phyloP scores from a whole-genome alignment of 2,797 vertebrate species.

The Nyctalus aviator region DNA sequence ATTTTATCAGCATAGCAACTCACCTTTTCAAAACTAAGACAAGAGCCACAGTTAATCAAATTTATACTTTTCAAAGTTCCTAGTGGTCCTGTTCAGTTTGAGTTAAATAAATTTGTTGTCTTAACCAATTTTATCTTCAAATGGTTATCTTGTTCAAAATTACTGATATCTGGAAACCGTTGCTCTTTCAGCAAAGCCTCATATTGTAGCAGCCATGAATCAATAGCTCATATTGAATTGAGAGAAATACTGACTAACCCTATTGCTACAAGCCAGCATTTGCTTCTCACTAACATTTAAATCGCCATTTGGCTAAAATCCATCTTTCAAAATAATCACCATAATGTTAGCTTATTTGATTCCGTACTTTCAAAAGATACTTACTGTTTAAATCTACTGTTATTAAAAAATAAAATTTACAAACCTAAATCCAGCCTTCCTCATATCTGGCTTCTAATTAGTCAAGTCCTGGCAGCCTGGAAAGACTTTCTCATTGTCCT shows the following conservation, averaged over 20 bases:
- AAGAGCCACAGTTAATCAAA: slow-evolving; percentile 8
- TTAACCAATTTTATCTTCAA: neutral
- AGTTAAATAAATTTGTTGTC: slow-evolving; percentile 45
- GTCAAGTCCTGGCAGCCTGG: neutral
- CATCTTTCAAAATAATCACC: slow-evolving; percentile 41
- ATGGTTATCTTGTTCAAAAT: slow-evolving; percentile 46
- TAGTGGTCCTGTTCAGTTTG: neutral
- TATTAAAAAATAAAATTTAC: slow-evolving; percentile 53
- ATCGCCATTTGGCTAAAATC: neutral
- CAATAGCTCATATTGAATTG: slow-evolving; percentile 43
- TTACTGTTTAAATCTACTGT: slow-evolving; percentile 23
- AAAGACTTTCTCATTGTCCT: neutral
- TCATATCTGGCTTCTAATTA: neutral
- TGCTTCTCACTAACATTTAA: slow-evolving; percentile 50
- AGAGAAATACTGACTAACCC: slow-evolving; percentile 19
- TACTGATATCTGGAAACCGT: slow-evolving; percentile 29
- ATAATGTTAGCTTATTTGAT: slow-evolving; percentile 42
- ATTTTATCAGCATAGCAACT: neutral
- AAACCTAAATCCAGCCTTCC: neutral
- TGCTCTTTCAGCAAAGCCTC: slow-evolving; percentile 9
- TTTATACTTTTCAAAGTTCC: neutral
- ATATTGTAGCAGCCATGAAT: neutral
- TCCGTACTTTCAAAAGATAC: slow-evolving; percentile 1
- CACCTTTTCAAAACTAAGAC: slow-evolving; percentile 4
- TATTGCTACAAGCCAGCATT: slow-evolving; percentile 35